phyloP scores from a whole-genome alignment of 1,140 invertebrate species.

The Monomorium pharaonis region DNA sequence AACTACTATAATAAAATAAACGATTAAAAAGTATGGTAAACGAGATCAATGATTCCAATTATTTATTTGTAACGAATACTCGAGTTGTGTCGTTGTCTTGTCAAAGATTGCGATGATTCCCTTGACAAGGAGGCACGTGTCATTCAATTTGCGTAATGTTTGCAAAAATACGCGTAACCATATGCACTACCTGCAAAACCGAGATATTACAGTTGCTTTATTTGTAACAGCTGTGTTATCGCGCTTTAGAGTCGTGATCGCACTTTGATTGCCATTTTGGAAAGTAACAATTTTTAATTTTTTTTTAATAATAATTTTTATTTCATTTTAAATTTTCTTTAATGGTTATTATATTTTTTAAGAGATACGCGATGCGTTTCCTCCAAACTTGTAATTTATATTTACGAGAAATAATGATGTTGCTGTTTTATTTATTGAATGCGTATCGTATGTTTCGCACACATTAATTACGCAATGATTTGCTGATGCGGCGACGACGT shows the following conservation, averaged over 20 bases:
- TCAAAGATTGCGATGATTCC: neutral
- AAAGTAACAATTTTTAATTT: neutral
- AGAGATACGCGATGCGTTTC: neutral
- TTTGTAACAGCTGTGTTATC: neutral
- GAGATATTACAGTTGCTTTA: neutral
- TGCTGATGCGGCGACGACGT: constrained; percentile 24
- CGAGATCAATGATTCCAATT: neutral
- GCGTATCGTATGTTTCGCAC: neutral
- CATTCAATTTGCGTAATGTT: constrained; percentile 24
- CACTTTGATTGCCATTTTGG: neutral
- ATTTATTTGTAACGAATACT: neutral
- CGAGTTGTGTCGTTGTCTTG: neutral
- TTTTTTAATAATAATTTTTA: neutral
- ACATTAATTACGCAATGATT: constrained; percentile 28
- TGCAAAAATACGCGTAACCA: constrained; percentile 2
- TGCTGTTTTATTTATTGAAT: neutral
- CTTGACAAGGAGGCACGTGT: neutral
- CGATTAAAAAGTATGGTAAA: neutral
- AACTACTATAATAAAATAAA: neutral
- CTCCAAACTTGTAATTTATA: neutral
- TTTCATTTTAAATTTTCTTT: neutral
- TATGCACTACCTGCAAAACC: neutral
- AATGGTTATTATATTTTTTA: neutral
- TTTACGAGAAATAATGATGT: neutral
- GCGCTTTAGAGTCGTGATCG: neutral